Evolutionary conservation across 30 jellyfish, hydroid and myxozoan genomes (phyloP).

Genomic region (Sanderia malayensis): DNA sequence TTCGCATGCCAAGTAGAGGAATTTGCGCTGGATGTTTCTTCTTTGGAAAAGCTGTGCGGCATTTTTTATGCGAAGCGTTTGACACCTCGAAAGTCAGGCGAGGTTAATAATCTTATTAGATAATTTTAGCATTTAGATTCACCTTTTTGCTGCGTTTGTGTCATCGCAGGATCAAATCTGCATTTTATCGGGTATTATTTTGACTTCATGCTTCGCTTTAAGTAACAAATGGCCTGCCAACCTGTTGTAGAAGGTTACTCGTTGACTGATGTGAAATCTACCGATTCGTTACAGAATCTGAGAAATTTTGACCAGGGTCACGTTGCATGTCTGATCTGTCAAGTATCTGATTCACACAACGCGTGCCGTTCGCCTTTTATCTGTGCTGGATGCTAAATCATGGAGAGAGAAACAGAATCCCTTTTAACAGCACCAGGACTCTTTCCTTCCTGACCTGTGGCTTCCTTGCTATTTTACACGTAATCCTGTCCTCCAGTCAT

Average conservation of each 20-base stretch:
- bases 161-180: neutral
- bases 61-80: no score
- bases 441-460: no score
- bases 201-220: neutral
- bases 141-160: neutral
- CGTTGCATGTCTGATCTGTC: neutral
- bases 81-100: neutral
- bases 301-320: neutral
- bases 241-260: neutral
- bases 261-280: neutral
- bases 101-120: neutral
- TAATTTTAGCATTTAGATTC: neutral
- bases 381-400: no score
- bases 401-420: no score
- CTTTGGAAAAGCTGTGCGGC: no score
- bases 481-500: neutral
- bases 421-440: no score
- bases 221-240: neutral
- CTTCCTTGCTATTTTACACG: no score
- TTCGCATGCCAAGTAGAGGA: no score
- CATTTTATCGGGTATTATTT: neutral
- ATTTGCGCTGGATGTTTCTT: no score
- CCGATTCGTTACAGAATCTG: neutral
- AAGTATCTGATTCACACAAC: neutral
- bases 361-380: no score